A percentile compares a stretch with the other conserved stretches of the same genome.
Evolutionary conservation across 2,113 vertebrate genomes (phyloP).

Genomic region (Apteryx owenii): DNA sequence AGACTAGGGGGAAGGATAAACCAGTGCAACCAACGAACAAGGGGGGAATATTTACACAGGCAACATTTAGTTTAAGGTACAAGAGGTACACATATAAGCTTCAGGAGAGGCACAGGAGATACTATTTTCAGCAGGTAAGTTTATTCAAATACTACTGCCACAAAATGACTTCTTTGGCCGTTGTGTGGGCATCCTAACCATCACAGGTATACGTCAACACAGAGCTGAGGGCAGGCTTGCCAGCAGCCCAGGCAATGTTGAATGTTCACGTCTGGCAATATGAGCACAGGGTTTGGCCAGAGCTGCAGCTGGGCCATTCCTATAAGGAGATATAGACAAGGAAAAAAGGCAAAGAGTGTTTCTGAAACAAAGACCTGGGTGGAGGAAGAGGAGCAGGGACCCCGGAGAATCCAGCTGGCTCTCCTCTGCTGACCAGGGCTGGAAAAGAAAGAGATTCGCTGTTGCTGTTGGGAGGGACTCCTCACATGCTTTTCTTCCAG

Average conservation of each 20-base stretch:
- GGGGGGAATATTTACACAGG: background rate
- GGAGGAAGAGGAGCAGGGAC: background rate
- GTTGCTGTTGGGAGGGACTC: background rate
- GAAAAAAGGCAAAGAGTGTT: background rate
- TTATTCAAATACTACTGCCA: background rate
- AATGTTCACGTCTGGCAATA: fast-evolving
- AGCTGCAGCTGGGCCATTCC: background rate
- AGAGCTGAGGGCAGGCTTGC: background rate
- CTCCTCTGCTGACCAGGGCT: background rate
- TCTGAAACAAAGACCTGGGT: background rate
- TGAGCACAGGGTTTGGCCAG: background rate
- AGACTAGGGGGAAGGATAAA: background rate
- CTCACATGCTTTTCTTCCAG: background rate
- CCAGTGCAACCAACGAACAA: background rate
- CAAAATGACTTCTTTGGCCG: background rate
- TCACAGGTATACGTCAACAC: background rate
- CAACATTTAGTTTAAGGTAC: background rate
- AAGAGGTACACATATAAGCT: background rate
- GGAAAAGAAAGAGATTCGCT: background rate
- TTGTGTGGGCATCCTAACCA: fast-evolving
- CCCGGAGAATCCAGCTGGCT: background rate
- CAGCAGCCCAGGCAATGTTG: background rate
- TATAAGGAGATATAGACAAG: background rate
- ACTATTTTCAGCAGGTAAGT: background rate
- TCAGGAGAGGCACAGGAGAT: background rate